Evolutionary conservation across 2,113 vertebrate species (phyloP).

Genomic region (Cyprinodon variegatus): DNA sequence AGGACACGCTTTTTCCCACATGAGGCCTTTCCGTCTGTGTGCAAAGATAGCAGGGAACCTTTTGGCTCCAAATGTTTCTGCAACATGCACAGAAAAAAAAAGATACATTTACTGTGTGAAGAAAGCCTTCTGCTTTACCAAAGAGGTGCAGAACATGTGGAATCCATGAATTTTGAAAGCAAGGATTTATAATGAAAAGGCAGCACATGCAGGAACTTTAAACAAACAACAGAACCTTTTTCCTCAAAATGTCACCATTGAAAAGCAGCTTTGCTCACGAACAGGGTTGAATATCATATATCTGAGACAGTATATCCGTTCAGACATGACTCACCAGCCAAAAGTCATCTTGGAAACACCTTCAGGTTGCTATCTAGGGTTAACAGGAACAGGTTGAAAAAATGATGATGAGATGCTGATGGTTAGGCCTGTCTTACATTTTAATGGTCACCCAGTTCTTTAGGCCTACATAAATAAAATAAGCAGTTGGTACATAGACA

Average conservation of each 20-base stretch:
- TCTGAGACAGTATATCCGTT: neutral
- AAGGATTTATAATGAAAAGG: conserved; percentile 1
- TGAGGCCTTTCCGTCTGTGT: conserved; percentile 39
- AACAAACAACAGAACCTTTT: conserved; percentile 2
- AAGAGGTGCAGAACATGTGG: conserved; percentile 6
- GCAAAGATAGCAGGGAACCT: conserved; percentile 33
- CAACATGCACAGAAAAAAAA: conserved; percentile 20
- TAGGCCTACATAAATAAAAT: neutral
- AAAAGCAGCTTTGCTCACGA: neutral
- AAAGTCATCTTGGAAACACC: neutral
- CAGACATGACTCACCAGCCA: neutral
- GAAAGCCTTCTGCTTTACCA: conserved; percentile 13
- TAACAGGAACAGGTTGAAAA: neutral
- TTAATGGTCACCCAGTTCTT: neutral
- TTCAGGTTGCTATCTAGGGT: neutral
- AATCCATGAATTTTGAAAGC: neutral
- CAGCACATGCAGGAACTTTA: neutral
- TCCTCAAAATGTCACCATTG: neutral
- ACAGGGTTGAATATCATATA: neutral
- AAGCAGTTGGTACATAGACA: neutral
- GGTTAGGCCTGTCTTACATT: neutral
- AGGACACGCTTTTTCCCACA: conserved; percentile 47
- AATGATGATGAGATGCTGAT: neutral
- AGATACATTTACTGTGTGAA: conserved; percentile 31
- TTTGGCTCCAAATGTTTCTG: conserved; percentile 35